Evolutionary conservation across 2,113 vertebrate species (phyloP).

Genomic region (Anoplopoma fimbria): DNA sequence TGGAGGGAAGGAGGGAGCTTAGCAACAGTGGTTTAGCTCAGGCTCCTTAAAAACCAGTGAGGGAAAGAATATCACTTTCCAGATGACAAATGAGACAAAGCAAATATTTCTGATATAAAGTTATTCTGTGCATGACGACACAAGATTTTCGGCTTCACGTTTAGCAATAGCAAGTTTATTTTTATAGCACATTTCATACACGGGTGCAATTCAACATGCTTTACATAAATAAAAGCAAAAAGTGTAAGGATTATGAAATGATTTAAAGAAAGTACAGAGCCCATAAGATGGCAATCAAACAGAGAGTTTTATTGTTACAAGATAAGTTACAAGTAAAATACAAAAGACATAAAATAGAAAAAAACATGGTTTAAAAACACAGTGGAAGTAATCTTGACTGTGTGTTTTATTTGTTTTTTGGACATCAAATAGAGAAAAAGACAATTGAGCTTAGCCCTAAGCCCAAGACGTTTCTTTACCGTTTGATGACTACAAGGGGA

Average conservation of each 20-base stretch:
- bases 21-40: constrained; percentile 72
- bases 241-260: neutral
- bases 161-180: neutral
- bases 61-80: constrained; percentile 40
- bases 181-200: neutral
- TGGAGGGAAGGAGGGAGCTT: constrained; percentile 69
- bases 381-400: no score
- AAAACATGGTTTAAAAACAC: neutral
- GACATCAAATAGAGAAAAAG: no score
- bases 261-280: neutral
- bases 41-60: constrained; percentile 62
- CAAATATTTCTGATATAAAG: constrained; percentile 29
- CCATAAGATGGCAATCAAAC: neutral
- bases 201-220: neutral
- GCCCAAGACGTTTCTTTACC: neutral
- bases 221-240: neutral
- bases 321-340: neutral
- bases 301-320: no score
- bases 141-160: neutral
- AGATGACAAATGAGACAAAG: constrained; percentile 31
- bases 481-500: neutral
- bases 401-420: no score
- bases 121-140: neutral
- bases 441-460: neutral
- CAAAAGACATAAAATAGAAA: neutral